Evolutionary conservation across 2,797 vertebrate species (phyloP).

Genomic region (Ceyx erithaca): DNA sequence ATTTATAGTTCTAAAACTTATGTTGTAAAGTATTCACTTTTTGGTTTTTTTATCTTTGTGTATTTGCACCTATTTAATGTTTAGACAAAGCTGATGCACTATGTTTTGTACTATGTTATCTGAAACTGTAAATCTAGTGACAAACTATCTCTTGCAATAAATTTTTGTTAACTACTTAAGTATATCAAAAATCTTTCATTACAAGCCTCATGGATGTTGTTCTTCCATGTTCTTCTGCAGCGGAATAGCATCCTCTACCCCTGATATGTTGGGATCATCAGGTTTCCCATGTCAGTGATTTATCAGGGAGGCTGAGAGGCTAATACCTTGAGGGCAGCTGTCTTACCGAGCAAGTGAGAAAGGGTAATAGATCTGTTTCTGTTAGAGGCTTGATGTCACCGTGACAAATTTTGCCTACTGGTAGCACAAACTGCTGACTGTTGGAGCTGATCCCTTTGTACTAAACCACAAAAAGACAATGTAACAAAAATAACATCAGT

Average conservation of each 20-base stretch:
- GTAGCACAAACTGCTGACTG: background rate
- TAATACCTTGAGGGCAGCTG: constrained; percentile 1
- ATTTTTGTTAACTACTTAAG: constrained; percentile 81
- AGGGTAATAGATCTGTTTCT: constrained; percentile 37
- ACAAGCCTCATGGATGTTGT: constrained; percentile 43
- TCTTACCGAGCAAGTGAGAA: constrained; percentile 4
- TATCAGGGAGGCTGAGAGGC: constrained; percentile 47
- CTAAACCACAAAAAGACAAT: background rate
- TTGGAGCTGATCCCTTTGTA: background rate
- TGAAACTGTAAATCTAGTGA: constrained; percentile 82
- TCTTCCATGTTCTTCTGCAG: constrained; percentile 58
- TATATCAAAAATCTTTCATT: constrained; percentile 71
- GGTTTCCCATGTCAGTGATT: constrained; percentile 34
- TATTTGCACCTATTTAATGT: constrained; percentile 83
- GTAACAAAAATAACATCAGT: background rate
- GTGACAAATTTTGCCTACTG: constrained; percentile 11
- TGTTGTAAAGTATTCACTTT: constrained; percentile 79
- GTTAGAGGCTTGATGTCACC: background rate
- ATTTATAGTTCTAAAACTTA: constrained; percentile 82
- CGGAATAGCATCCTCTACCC: background rate
- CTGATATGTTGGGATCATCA: background rate
- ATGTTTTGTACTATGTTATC: constrained; percentile 84
- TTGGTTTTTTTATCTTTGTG: constrained; percentile 78
- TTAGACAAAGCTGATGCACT: constrained; percentile 82
- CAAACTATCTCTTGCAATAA: constrained; percentile 83